phyloP scores from a whole-genome alignment of 2,888 invertebrate species.

The Emmelina monodactyla region DNA sequence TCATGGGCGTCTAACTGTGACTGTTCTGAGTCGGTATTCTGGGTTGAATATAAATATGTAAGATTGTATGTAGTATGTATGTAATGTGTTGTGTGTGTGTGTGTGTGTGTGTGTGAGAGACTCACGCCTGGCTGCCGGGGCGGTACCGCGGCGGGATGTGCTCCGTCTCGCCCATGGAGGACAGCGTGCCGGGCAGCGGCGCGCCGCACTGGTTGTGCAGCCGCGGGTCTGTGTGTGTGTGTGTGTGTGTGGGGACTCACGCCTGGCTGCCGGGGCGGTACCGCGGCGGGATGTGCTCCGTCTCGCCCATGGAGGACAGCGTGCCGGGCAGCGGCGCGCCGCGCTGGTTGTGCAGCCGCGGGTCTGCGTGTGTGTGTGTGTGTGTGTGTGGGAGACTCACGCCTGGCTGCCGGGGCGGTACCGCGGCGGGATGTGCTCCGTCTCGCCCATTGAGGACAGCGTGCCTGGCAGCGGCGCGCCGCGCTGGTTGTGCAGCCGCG shows the following conservation, averaged over 20 bases:
- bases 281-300: constrained; percentile 41
- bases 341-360: no score
- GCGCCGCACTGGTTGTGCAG: constrained; percentile 19
- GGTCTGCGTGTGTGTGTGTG: no score
- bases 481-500: constrained; percentile 8
- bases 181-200: constrained; percentile 41
- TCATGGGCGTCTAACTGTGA: no score
- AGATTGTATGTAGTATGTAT: no score
- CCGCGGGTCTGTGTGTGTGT: no score
- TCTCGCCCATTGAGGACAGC: constrained; percentile 44
- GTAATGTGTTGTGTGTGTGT: no score
- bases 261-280: constrained; percentile 51
- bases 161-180: constrained; percentile 43
- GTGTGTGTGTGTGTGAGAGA: no score
- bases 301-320: constrained; percentile 44
- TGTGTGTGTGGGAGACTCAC: no score
- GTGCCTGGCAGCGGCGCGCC: constrained; percentile 36
- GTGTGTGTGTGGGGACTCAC: no score
- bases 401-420: constrained; percentile 51
- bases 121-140: constrained; percentile 53
- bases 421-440: constrained; percentile 41
- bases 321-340: constrained; percentile 36
- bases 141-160: constrained; percentile 44
- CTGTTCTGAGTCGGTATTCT: no score
- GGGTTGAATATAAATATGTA: no score